These are phyloP conservation scores for Hirudo medicinalis DNA, from an alignment of 1,140 invertebrate species.

Conservation along the genomic window DNA sequence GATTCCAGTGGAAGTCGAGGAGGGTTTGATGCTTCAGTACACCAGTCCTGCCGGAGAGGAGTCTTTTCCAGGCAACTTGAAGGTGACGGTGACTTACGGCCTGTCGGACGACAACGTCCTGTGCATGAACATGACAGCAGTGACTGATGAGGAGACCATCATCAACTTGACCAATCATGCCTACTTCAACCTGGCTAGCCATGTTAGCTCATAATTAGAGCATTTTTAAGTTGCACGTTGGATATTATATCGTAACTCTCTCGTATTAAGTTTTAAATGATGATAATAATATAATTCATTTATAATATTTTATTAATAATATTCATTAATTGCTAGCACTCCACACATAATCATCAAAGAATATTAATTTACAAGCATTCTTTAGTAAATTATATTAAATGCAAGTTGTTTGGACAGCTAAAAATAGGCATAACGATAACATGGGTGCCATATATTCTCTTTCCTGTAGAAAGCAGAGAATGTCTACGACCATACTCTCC, in stretches of 20 bases:
- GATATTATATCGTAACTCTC: too few species aligned
- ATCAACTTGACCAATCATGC: conserved; percentile 83
- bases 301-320: too few species aligned
- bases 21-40: conserved; percentile 40
- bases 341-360: too few species aligned
- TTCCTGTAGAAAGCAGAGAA: conserved; percentile 42
- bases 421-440: background rate
- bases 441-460: background rate
- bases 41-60: conserved; percentile 67
- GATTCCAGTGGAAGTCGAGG: conserved; percentile 12
- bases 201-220: conserved; percentile 41
- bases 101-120: conserved; percentile 59
- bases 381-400: background rate
- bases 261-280: too few species aligned
- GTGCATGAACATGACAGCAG: conserved; percentile 57
- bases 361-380: too few species aligned
- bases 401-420: background rate
- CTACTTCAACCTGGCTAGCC: conserved; percentile 84
- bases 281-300: too few species aligned
- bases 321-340: too few species aligned
- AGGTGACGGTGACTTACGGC: conserved; percentile 53
- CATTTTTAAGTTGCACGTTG: background rate
- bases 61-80: conserved; percentile 62
- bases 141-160: conserved; percentile 60
- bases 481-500: conserved; percentile 58